These are phyloP conservation scores for Corynorhinus townsendii DNA, from an alignment of 2,113 vertebrate genomes.

Conservation along the genomic window DNA sequence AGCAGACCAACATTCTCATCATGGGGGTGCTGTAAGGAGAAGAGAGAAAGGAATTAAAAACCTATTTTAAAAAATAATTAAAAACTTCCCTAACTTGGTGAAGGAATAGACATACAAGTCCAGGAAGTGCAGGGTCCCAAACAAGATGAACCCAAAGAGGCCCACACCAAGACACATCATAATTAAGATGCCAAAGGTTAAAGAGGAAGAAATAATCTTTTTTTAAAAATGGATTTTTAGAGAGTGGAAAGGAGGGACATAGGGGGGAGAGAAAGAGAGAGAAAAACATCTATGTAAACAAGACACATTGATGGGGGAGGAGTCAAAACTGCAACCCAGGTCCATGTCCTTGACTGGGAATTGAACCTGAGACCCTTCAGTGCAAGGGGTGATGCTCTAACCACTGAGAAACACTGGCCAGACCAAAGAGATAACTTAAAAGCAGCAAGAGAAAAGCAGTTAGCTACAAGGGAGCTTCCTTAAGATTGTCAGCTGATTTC, in stretches of 20 bases:
- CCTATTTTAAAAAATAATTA: neutral
- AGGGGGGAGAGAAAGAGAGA: too few relatives aligned
- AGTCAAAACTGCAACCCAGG: too few relatives aligned
- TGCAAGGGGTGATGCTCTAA: too few relatives aligned
- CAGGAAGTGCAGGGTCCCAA: neutral
- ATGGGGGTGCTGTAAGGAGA: neutral
- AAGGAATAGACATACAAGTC: neutral
- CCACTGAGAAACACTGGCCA: too few relatives aligned
- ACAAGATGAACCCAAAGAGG: neutral
- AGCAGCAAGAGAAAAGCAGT: neutral
- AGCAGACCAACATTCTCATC: neutral
- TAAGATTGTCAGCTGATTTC: neutral
- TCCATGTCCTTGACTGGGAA: too few relatives aligned
- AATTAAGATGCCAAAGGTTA: neutral
- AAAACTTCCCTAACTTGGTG: neutral
- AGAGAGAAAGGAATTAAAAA: neutral
- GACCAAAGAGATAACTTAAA: neutral
- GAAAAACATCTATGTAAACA: too few relatives aligned
- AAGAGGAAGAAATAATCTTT: neutral
- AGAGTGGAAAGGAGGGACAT: too few relatives aligned
- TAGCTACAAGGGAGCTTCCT: neutral
- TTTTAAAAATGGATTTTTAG: too few relatives aligned
- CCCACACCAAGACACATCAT: neutral
- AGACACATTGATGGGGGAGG: too few relatives aligned
- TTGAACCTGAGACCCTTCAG: too few relatives aligned